Base-by-base conservation (phyloP, 2,888 invertebrate genomes). In the Syrphus vitripennis region DNA sequence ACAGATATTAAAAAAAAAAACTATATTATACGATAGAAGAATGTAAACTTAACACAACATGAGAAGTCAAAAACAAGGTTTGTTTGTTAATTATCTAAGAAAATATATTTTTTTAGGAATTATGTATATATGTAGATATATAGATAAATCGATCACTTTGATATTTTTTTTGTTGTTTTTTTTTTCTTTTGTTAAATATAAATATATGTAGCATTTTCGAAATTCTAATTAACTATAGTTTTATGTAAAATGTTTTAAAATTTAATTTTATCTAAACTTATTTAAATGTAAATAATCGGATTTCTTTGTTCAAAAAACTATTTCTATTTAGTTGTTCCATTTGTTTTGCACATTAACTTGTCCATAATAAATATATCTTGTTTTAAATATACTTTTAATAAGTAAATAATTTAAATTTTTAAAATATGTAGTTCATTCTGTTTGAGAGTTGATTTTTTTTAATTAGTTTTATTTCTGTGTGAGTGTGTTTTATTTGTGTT, bases 241-340 rank as follows among this genome's bases (percentile, higher is more conserved):
- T 57, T 24, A 70, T 80, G 40, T 72, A 76, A 80, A 80, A 19
- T 50, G 53, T 55, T 84, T n/a, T 76, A 53, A 55, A 50, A 84
- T 81, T 72, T 65, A 77, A 81, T 59, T 57, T 81, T 71, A 72
- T 81, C 71, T 76, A 83, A 79, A 72, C 69, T 83, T 74, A 84
- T 80, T 65, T 81, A 59, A 81, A 84, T 84, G 84, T 84, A 84
- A 84, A 84, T 84, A 84, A 84, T 72, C 76, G 71, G 76, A 76
- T 67, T 75, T 75, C 70, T 84, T 71, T 84, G 83, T 84, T 84
- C 75, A 84, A 80, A 80, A 59, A 71, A 65, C 34, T 74, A 55
- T 34, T 78, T 77, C 59, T 84, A 59, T 48, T 55, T 76, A 75
- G 65, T 72, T 78, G 67, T 80, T 79, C 21, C 10, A 12, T 63